A percentile compares a stretch with the other conserved stretches of the same genome.
These are phyloP conservation scores for Himantopus leucocephalus DNA, from an alignment of 2,113 vertebrate genomes.

Conservation along the genomic window DNA sequence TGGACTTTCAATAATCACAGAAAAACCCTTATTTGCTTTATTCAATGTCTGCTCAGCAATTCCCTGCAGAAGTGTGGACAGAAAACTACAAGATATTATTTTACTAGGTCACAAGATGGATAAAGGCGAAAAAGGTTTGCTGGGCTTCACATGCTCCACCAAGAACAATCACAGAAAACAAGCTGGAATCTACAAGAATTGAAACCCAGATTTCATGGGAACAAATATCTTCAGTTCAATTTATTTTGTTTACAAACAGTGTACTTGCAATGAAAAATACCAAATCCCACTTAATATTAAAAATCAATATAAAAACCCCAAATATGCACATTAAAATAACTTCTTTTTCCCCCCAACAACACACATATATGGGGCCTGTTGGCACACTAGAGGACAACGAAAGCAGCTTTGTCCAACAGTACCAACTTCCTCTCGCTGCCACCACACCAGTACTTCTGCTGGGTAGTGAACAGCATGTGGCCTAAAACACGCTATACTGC, in stretches of 20 bases:
- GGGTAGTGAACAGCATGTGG: neutral
- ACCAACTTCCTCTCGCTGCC: neutral
- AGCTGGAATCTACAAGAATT: neutral
- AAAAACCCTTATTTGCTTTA: neutral
- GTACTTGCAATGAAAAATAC: neutral
- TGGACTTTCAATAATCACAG: neutral
- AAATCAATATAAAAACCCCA: neutral
- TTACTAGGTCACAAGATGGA: neutral
- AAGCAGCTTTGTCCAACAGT: neutral
- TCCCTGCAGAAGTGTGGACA: neutral
- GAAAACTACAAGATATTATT: neutral
- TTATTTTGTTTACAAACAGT: neutral
- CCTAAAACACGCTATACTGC: neutral
- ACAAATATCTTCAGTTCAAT: neutral
- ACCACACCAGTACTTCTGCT: neutral
- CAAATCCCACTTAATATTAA: neutral
- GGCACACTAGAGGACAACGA: neutral
- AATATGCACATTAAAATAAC: neutral
- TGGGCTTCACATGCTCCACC: neutral
- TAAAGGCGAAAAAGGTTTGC: neutral
- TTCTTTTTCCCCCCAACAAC: neutral
- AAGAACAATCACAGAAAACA: neutral
- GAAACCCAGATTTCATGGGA: neutral
- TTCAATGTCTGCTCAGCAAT: neutral
- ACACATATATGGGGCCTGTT: neutral